Conservation (phyloP, 1,140 invertebrate species). For the Drosophila ananassae region DNA sequence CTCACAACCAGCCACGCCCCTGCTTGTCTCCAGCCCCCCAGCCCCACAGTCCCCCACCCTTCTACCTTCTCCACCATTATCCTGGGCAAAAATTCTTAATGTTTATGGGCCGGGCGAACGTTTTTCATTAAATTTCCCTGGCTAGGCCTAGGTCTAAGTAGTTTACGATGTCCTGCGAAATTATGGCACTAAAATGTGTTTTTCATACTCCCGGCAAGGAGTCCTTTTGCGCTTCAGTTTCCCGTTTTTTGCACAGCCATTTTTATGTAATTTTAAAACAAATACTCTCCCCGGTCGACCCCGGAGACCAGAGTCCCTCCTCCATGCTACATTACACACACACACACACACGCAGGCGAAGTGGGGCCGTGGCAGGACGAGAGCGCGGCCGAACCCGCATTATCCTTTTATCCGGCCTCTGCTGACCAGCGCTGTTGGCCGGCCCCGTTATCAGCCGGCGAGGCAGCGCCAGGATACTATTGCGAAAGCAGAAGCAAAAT, state of each 20-base stretch:
- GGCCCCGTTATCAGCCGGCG: conserved; percentile 67
- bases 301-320: conserved; percentile 11
- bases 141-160: conserved; percentile 68
- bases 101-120: conserved; percentile 75
- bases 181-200: conserved; percentile 72
- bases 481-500: conserved; percentile 24
- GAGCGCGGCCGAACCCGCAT: conserved; percentile 58
- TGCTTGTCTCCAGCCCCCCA: background rate
- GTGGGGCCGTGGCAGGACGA: background rate
- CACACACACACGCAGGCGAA: conserved; percentile 5
- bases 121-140: conserved; percentile 77
- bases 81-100: conserved; percentile 73
- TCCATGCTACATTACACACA: conserved; percentile 67
- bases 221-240: conserved; percentile 40
- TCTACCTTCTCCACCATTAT: background rate
- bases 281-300: conserved; percentile 47
- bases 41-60: background rate
- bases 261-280: conserved; percentile 81
- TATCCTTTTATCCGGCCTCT: conserved; percentile 74
- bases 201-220: conserved; percentile 57
- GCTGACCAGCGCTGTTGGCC: conserved; percentile 70
- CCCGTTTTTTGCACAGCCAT: conserved; percentile 48
- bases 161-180: conserved; percentile 70
- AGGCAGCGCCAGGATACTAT: conserved; percentile 26
- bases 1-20: conserved; percentile 33